Percentiles rank a stretch among this genome's conserved stretches.
These are phyloP conservation scores for Sprattus sprattus DNA, from an alignment of 2,113 vertebrate species.

Conservation along the genomic window DNA sequence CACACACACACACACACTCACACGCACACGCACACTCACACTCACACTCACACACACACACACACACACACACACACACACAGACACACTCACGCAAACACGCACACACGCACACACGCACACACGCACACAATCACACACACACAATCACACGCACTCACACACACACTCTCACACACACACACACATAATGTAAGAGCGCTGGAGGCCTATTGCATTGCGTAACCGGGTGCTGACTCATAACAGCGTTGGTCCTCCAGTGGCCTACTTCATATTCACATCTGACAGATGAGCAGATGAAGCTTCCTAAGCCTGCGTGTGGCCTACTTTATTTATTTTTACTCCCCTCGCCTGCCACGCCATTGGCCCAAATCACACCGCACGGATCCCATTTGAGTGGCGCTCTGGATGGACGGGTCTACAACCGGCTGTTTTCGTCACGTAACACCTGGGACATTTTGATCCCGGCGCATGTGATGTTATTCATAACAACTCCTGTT, in stretches of 20 bases:
- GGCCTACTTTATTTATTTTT: background rate
- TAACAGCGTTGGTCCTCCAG: constrained; percentile 28
- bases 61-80: background rate
- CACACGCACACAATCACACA: background rate
- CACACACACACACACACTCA: too few relatives aligned
- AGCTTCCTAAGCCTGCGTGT: background rate
- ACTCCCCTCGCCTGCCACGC: background rate
- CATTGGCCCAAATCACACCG: background rate
- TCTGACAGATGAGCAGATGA: constrained; percentile 32
- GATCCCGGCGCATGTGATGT: background rate
- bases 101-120: background rate
- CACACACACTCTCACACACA: background rate
- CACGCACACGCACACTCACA: background rate
- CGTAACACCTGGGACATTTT: background rate
- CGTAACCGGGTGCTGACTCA: constrained; percentile 60
- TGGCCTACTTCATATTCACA: constrained; percentile 64
- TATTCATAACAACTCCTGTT: background rate
- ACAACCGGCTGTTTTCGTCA: background rate
- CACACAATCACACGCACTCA: background rate
- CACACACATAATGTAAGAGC: constrained; percentile 8
- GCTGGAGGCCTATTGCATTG: constrained; percentile 20
- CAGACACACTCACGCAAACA: background rate
- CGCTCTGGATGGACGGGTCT: background rate
- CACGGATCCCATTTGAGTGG: background rate
- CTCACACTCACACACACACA: background rate